phyloP scores from a whole-genome alignment of 2,113 vertebrate species.

The Eulacestoma nigropectus region DNA sequence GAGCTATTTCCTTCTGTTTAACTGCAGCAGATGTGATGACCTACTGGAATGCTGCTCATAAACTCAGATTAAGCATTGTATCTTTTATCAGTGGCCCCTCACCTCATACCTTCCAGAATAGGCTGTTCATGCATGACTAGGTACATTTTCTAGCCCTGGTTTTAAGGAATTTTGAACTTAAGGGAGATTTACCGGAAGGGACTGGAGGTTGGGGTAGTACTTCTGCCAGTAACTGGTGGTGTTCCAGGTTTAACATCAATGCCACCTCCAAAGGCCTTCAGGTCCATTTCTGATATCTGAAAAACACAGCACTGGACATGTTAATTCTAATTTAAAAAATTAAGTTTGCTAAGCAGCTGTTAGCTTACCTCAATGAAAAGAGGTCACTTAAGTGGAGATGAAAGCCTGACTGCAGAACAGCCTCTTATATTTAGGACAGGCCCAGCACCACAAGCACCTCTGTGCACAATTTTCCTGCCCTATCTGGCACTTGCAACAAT shows the following conservation, averaged over 20 bases:
- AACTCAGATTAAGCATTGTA: background rate
- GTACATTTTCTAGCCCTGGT: background rate
- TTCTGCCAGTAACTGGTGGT: conserved; percentile 87
- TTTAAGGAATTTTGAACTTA: conserved; percentile 23
- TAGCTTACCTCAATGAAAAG: background rate
- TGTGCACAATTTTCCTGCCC: background rate
- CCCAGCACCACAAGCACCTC: background rate
- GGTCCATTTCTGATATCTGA: conserved; percentile 95
- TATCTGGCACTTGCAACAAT: background rate
- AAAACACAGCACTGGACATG: background rate
- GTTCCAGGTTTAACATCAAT: conserved; percentile 97
- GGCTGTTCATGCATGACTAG: background rate
- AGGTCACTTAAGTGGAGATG: background rate
- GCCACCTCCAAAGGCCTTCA: conserved; percentile 90
- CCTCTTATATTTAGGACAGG: background rate
- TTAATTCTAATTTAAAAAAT: background rate
- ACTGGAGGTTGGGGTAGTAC: conserved; percentile 94
- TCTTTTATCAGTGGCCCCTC: background rate
- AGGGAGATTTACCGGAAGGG: conserved; percentile 86
- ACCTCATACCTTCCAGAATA: background rate
- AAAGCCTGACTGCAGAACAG: background rate
- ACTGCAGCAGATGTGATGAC: background rate
- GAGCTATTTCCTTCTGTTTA: background rate
- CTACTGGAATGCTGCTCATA: background rate
- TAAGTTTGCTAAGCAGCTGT: background rate